Base-by-base conservation (phyloP, 2,888 invertebrate genomes). In the Clanis bilineata region DNA sequence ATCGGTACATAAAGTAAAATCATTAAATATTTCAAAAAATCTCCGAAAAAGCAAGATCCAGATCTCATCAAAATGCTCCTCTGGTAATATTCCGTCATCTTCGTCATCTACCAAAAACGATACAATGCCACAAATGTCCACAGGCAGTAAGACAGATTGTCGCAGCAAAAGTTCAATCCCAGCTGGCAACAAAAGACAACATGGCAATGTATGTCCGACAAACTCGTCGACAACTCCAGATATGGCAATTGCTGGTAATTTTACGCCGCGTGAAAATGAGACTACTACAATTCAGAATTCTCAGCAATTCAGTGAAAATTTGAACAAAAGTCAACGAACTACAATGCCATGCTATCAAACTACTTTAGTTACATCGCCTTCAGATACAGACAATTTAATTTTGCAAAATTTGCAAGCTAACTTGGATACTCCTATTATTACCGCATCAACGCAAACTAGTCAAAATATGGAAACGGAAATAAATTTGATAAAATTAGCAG, bases 1-100 rank as follows among this genome's bases (percentile, higher is more conserved):
- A 64, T 71, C 76, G 15, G 65, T 84, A 9, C 90, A 90, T 63
- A 92, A 90, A 81, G 82, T 92, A 0, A 92, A 91, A 71, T 88
- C 88, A 1, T 72, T 90, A 41, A 90, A 91, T 71, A 85, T 91
- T 69, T 86, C 90, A 0, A 89, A 79, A 71, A 72, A 80, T 47
- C 63, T 88, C 44, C 60, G 76, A 21, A 74, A 72, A 66, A 60
- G 65, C 57, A 76, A 64, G n/a, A 64, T 58, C 36, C 15, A 32
- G 63, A 59, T 7, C 41, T 21, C 0, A 56, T 36, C 21, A 69
- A 69, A 41, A 47, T 57, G 6, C 9, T 57, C 32, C 45, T 4
- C 32, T n/a, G 57, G 62, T 55, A 60, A 58, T 51, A 63, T 62
- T 57, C 60, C 58, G 23, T 72, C 73, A 9, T 72, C 77, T 7